phyloP scores from a whole-genome alignment of 2,888 invertebrate genomes.

The Teleiodes luculella region DNA sequence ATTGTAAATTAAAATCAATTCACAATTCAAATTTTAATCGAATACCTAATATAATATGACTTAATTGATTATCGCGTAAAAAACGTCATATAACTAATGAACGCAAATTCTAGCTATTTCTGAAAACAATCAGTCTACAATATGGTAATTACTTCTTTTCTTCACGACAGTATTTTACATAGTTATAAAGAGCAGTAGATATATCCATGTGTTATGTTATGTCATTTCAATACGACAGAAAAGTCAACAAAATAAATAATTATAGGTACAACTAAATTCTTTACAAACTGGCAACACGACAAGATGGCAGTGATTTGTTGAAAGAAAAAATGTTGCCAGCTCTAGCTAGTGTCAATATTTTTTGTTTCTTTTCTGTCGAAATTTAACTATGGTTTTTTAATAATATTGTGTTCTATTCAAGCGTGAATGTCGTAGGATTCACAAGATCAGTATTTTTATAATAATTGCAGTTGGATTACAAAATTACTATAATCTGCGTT shows the following conservation, averaged over 20 bases:
- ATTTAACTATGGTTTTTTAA: conserved; percentile 22
- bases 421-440: conserved; percentile 21
- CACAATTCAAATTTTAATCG: not conserved
- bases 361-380: no score
- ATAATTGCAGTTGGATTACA: no score
- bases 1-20: not conserved
- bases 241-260: no score
- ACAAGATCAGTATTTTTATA: no score
- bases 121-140: not conserved
- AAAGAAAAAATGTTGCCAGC: not conserved
- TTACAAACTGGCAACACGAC: no score
- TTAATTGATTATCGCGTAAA: not conserved
- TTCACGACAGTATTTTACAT: not conserved
- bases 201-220: not conserved
- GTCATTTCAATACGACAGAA: no score
- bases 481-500: no score
- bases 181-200: not conserved
- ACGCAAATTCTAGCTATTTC: not conserved
- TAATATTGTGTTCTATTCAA: conserved; percentile 45
- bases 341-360: no score
- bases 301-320: not conserved
- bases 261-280: no score
- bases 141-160: not conserved
- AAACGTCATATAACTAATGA: not conserved
- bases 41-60: not conserved